These are phyloP conservation scores for Heteromyza rotundicornis DNA, from an alignment of 2,888 invertebrate genomes.

Conservation along the genomic window DNA sequence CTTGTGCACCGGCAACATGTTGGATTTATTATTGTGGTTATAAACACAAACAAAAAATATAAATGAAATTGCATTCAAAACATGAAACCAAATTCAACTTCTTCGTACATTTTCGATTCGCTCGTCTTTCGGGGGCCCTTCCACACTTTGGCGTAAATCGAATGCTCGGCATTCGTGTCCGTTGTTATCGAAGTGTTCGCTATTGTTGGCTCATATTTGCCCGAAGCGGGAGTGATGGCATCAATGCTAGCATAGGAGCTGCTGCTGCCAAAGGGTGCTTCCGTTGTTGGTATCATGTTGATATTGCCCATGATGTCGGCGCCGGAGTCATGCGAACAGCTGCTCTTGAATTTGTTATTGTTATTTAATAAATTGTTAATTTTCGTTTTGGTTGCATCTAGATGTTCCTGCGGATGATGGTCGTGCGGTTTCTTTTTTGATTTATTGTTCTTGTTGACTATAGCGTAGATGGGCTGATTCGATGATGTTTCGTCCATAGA, in stretches of 20 bases:
- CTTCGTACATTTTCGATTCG: conserved; percentile 62
- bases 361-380: conserved; percentile 29
- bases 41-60: background rate
- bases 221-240: conserved; percentile 42
- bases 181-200: conserved; percentile 27
- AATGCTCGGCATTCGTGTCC: conserved; percentile 49
- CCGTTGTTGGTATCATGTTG: conserved; percentile 27
- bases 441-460: conserved; percentile 62
- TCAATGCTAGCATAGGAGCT: conserved; percentile 43
- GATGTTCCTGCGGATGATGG: conserved; percentile 36
- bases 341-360: conserved; percentile 32
- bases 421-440: conserved; percentile 57
- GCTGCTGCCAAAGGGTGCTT: conserved; percentile 11
- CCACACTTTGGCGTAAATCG: conserved; percentile 63
- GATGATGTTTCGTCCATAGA: background rate
- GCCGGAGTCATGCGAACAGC: background rate
- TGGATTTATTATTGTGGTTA: too few species aligned
- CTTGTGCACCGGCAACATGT: too few species aligned
- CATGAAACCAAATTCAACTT: too few species aligned
- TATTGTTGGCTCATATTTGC: conserved; percentile 28
- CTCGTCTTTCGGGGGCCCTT: conserved; percentile 62
- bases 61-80: conserved; percentile 9
- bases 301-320: conserved; percentile 33
- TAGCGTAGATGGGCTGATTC: conserved; percentile 59
- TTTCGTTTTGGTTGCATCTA: conserved; percentile 43